Conservation (phyloP, 2,888 invertebrate genomes). For the Himalopsyche japonica region DNA sequence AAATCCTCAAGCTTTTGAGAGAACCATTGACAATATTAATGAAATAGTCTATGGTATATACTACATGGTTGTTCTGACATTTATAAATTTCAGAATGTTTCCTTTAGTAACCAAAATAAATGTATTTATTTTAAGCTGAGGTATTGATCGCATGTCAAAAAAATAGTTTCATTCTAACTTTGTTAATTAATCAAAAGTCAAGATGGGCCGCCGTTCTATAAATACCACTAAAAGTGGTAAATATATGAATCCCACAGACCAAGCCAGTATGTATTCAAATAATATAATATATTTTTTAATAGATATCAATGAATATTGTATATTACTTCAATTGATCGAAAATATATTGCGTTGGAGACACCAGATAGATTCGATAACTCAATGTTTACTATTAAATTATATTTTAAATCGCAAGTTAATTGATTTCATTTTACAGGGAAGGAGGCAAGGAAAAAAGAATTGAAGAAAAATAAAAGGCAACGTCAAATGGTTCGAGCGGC, state of each 20-base stretch:
- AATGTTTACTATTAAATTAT: too few relatives aligned
- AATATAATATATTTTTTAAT: background rate
- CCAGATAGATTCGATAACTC: background rate
- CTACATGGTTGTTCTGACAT: background rate
- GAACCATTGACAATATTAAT: too few relatives aligned
- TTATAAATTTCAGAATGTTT: background rate
- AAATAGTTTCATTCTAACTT: background rate
- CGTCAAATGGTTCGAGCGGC: slow-evolving; percentile 94
- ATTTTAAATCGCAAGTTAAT: background rate
- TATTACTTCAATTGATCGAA: background rate
- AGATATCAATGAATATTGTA: background rate
- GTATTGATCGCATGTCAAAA: background rate
- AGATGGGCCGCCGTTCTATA: slow-evolving; percentile 94
- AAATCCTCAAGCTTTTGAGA: too few relatives aligned
- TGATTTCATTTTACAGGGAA: slow-evolving; percentile 69
- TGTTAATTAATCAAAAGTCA: slow-evolving; percentile 43
- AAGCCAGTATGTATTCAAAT: slow-evolving; percentile 81
- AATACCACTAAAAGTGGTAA: slow-evolving; percentile 99
- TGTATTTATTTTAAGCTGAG: background rate
- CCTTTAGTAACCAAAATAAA: background rate
- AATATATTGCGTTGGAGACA: background rate
- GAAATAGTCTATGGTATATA: background rate
- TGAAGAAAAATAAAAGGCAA: slow-evolving; percentile 98
- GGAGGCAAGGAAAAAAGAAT: slow-evolving; percentile 94
- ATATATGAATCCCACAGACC: slow-evolving; percentile 99